Evolutionary conservation across 2,113 vertebrate genomes (phyloP).

Genomic region (Speoplatyrhinus poulsoni): DNA sequence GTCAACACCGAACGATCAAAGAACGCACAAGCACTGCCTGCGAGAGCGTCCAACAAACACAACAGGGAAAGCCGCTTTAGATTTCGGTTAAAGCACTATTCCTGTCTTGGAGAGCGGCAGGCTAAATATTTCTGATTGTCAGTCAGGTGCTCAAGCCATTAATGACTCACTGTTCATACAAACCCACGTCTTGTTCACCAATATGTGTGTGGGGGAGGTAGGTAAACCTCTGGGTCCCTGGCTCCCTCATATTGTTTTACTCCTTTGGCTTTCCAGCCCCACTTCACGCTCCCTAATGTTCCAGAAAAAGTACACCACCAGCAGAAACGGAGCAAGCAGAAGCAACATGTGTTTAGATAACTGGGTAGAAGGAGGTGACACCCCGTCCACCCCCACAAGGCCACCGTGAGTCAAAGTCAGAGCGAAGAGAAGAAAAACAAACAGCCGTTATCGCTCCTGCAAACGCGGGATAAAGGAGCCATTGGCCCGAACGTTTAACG

Average conservation of each 20-base stretch:
- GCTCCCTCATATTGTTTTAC: no score
- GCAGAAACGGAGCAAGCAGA: conserved; percentile 51
- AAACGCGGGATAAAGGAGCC: conserved; percentile 13
- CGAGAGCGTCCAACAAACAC: neutral
- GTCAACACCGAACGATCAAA: neutral
- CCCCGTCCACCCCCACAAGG: conserved; percentile 6
- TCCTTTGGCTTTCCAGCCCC: conserved; percentile 30
- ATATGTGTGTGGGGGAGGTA: no score
- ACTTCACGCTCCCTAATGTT: conserved; percentile 46
- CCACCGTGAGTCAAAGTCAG: conserved; percentile 65
- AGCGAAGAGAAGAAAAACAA: conserved; percentile 18
- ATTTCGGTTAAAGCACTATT: neutral
- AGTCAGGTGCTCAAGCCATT: conserved; percentile 41
- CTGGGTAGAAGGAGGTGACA: conserved; percentile 27
- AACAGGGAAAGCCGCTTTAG: neutral
- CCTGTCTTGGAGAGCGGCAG: neutral
- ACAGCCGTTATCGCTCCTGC: conserved; percentile 23
- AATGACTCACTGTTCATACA: neutral
- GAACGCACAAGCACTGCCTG: neutral
- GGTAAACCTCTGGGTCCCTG: no score
- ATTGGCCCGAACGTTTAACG: conserved; percentile 1
- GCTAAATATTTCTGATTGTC: conserved; percentile 4
- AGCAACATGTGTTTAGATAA: conserved; percentile 17
- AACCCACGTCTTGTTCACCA: conserved; percentile 13
- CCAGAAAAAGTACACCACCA: conserved; percentile 62